Evolutionary conservation across 2,797 vertebrate genomes (phyloP).

Genomic region (Heliangelus exortis): DNA sequence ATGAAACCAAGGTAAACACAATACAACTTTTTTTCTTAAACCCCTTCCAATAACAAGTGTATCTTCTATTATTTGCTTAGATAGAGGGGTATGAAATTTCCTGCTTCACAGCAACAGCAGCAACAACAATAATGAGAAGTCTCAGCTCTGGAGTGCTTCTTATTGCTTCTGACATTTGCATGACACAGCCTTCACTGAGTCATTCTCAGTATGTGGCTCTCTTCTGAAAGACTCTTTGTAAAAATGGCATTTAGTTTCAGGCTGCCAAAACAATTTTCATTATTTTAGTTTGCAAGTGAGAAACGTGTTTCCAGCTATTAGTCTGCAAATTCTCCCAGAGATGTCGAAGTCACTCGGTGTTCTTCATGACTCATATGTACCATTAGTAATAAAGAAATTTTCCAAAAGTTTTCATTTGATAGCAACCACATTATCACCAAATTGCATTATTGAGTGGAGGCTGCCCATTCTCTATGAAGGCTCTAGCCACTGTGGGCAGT

Average conservation of each 20-base stretch:
- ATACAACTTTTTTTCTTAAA: neutral
- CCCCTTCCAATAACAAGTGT: neutral
- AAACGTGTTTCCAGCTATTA: neutral
- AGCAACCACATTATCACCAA: neutral
- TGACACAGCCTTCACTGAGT: neutral
- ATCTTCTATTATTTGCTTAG: neutral
- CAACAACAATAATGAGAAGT: neutral
- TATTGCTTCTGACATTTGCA: neutral
- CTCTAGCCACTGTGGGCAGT: neutral
- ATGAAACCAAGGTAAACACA: neutral
- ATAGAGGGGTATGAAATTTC: neutral
- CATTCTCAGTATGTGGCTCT: neutral
- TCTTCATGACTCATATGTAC: neutral
- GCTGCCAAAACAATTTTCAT: slow-evolving; percentile 15
- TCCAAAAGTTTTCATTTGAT: neutral
- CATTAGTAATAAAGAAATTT: neutral
- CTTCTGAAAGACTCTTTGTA: slow-evolving; percentile 18
- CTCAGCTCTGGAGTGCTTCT: neutral
- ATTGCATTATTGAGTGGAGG: neutral
- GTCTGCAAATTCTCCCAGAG: neutral
- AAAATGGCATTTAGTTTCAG: slow-evolving; percentile 30
- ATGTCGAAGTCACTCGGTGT: neutral
- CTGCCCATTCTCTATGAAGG: neutral
- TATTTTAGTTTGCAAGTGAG: neutral
- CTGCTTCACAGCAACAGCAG: neutral